These are phyloP conservation scores for Catostylus mosaicus DNA, from an alignment of 30 jellyfish, hydroid and myxozoan genomes.

Conservation along the genomic window DNA sequence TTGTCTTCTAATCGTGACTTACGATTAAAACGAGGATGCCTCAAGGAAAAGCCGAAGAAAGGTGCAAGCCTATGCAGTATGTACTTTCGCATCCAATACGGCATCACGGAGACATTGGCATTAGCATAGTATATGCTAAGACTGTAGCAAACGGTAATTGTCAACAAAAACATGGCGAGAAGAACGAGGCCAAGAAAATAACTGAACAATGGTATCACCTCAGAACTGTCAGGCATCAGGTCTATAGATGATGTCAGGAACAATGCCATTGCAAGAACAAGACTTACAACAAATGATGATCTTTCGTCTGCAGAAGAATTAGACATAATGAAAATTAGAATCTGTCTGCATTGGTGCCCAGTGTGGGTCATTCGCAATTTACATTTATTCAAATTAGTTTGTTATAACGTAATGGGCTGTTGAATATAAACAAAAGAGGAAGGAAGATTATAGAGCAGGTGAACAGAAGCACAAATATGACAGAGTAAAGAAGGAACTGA, in stretches of 20 bases:
- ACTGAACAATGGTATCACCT: conserved; percentile 89
- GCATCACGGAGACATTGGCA: conserved; percentile 81
- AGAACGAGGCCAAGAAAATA: conserved; percentile 79
- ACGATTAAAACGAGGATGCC: conserved; percentile 1
- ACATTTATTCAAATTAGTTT: no score
- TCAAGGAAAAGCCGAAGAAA: conserved; percentile 61
- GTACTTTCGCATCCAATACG: conserved; percentile 86
- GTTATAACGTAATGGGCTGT: no score
- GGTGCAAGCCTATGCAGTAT: conserved; percentile 71
- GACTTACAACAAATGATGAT: conserved; percentile 84
- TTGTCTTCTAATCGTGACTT: conserved; percentile 33
- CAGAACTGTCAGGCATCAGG: conserved; percentile 97
- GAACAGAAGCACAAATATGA: no score
- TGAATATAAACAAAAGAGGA: no score
- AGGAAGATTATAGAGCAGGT: no score
- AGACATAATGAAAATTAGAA: not conserved
- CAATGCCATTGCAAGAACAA: conserved; percentile 92
- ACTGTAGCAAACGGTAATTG: conserved; percentile 88
- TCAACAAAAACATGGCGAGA: conserved; percentile 72
- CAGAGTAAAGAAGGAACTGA: no score
- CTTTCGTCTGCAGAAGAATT: conserved; percentile 72
- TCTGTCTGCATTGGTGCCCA: not conserved
- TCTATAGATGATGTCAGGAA: conserved; percentile 79
- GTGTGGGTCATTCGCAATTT: no score
- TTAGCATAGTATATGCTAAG: conserved; percentile 84